Evolutionary conservation across 2,113 vertebrate genomes (phyloP).

Genomic region (Neolamprologus brichardi): DNA sequence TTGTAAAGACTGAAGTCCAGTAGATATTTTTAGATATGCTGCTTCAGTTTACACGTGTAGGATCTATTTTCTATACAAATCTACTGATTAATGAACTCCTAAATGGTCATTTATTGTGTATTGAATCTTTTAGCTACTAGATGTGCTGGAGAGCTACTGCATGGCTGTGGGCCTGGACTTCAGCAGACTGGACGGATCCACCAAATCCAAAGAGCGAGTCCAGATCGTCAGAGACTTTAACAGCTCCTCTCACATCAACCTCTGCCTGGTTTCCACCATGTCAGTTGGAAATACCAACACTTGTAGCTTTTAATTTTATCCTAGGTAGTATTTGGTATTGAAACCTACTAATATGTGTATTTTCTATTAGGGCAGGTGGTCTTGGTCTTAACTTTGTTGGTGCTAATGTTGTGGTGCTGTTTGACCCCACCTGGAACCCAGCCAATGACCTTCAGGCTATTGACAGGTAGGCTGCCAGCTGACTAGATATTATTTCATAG

Average conservation of each 20-base stretch:
- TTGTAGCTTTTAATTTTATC: not conserved
- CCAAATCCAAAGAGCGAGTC: conserved; percentile 87
- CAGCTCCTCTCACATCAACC: conserved; percentile 77
- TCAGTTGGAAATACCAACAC: conserved; percentile 63
- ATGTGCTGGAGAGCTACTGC: conserved; percentile 89
- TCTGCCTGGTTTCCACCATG: conserved; percentile 96
- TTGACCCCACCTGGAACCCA: conserved; percentile 98
- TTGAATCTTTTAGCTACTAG: conserved; percentile 70
- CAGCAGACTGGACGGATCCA: conserved; percentile 87
- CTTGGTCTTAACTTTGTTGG: conserved; percentile 95
- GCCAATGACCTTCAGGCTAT: conserved; percentile 96
- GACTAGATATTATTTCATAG: not conserved
- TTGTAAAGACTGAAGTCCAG: not conserved
- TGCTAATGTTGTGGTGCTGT: conserved; percentile 91
- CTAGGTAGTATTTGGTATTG: not conserved
- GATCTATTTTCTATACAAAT: not conserved
- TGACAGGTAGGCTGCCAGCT: conserved; percentile 74
- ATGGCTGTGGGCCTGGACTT: conserved; percentile 92
- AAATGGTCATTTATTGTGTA: not conserved
- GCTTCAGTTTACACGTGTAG: not conserved
- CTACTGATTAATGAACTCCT: not conserved
- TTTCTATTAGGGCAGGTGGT: conserved; percentile 84
- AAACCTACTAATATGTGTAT: not conserved
- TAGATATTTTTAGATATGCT: not conserved
- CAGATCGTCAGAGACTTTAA: conserved; percentile 94